Evolutionary conservation across 2,113 vertebrate species (phyloP), one percentile per base, ranked within the genome.

Genomic region (Falco punctatus): DNA sequence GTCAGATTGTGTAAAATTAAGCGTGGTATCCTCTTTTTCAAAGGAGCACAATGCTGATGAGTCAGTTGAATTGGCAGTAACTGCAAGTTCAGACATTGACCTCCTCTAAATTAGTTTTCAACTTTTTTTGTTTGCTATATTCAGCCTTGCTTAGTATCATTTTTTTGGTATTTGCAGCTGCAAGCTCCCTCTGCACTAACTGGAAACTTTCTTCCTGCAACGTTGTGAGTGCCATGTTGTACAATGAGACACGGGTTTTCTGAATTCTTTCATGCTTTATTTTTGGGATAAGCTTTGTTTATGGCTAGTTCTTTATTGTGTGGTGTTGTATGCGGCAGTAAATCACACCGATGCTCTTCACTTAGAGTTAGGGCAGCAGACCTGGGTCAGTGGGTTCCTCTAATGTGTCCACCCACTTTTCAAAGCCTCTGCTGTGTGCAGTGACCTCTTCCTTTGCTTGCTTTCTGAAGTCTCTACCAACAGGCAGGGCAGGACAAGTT

Each of bases 51-150:
- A 38, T 74, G 94, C 72, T 95, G 88, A 95, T 95, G 94, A 94
- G 65, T 94, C 95, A 81, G 88, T 80, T 62, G 88, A 95, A 86
- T 88, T 92, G 94, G 85, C 88, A 93, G 35, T 64, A 92, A 71
- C 64, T 78, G 79, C 88, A 90, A 66, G 86, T 90, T 92, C 88
- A 92, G 57, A 28, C 23, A 14, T 40, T 87, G 91, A 81, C 83
- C 57, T 94, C 32, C 40, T 18, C 65, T 91, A 74, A 91, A 96
- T 94, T 75, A 58, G 49, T 88, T 86, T 81, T 92, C 80, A 94
- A 0, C 33, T 61, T 74, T 59, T 79, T 88, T 78, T 91, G 33
- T 83, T 97, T 4, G 2, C 62, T 92, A 1, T 81, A 59, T 81
- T 94, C 94, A 92, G 44, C 58, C 28, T 75, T 84, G 57, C 75